Conservation (phyloP, 2,797 vertebrate species). For the Fratercula arctica region DNA sequence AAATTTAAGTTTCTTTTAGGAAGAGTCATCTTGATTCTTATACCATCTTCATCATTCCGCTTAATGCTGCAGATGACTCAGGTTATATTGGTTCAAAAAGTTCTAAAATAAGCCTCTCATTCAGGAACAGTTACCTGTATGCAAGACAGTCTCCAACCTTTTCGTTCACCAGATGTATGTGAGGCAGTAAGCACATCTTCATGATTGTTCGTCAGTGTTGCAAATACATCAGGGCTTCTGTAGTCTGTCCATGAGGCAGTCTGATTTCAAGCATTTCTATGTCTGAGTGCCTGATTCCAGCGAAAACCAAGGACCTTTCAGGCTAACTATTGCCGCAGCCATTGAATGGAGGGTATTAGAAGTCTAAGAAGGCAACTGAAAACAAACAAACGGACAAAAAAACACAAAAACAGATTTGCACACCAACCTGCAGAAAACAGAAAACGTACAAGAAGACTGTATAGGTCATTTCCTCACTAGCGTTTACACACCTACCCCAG, state of each 20-base stretch:
- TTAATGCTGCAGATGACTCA: neutral
- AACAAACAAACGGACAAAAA: neutral
- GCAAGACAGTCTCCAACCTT: neutral
- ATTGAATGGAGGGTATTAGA: neutral
- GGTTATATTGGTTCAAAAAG: neutral
- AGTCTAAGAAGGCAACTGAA: neutral
- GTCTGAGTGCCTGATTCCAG: neutral
- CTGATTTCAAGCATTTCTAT: neutral
- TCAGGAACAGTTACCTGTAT: neutral
- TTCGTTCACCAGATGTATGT: neutral
- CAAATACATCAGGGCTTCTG: neutral
- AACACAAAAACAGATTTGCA: neutral
- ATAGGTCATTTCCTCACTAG: neutral
- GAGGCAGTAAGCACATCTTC: neutral
- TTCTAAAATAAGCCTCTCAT: neutral
- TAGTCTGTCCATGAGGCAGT: neutral
- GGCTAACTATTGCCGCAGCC: neutral
- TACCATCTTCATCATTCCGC: neutral
- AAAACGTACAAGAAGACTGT: neutral
- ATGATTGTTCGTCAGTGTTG: neutral
- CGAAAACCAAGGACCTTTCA: neutral
- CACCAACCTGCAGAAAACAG: neutral
- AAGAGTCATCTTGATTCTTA: neutral
- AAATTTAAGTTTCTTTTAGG: neutral
- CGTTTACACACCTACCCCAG: rapidly evolving